Conservation (phyloP, 2,113 vertebrate species). For the Mormoops blainvillei region DNA sequence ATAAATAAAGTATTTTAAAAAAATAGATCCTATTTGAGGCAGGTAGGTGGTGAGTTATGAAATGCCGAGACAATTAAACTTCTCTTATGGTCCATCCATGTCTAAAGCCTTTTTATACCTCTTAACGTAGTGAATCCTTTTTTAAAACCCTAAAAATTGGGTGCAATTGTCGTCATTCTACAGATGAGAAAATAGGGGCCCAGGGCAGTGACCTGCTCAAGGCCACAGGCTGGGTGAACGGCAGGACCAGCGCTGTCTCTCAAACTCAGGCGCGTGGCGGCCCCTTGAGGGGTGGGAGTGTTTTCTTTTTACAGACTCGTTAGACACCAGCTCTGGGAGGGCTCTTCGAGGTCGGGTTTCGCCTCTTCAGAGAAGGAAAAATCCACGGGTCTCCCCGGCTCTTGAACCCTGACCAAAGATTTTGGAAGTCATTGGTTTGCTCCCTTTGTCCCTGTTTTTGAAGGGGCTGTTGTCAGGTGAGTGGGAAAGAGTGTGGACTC, state of each 20-base stretch:
- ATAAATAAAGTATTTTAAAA: no score
- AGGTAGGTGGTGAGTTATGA: background rate
- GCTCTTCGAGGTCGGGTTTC: background rate
- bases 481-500: background rate
- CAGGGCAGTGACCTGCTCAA: background rate
- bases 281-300: background rate
- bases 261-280: background rate
- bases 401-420: background rate
- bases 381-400: background rate
- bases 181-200: background rate
- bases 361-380: background rate
- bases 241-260: background rate
- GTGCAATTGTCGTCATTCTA: background rate
- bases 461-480: background rate
- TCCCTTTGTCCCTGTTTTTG: background rate
- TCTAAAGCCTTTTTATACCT: background rate
- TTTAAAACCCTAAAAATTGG: background rate
- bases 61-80: background rate
- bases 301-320: background rate
- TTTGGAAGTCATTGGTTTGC: background rate
- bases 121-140: background rate
- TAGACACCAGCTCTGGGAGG: background rate
- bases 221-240: background rate
- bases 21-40: background rate
- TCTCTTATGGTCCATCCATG: background rate